Base-by-base conservation (phyloP, 2,888 invertebrate species). In the Pyralis farinalis region DNA sequence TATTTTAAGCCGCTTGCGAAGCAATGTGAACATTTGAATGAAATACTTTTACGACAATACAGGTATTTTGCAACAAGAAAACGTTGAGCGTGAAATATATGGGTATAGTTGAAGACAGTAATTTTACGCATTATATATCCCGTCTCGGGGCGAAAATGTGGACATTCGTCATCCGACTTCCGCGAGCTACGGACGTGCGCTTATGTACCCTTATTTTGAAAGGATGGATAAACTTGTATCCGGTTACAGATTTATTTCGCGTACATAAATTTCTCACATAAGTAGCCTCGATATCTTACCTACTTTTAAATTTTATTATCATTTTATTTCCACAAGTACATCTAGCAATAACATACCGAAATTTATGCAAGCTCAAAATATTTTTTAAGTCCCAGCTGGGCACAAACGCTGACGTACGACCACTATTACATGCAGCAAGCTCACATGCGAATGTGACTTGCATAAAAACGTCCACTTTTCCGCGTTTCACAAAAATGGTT, bases 41-140 rank as follows among this genome's bases (percentile, higher is more conserved):
- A 27, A 25, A 41, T 34, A 36, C 35, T 53, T 53, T 50, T 51
- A 63, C 63, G 70, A 56, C 66, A 63, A 64, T 57, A 65, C 53
- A 55, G 47, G 45, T 55, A 58, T 58, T 60, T 63, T 55, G 49
- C 46, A 55, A 53, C 38, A 44, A 47, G 49, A 55, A 62, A 49
- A 53, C 52, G 54, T 57, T 58, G 52, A 53, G 60, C 58, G 58
- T 47, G 52, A 66, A 72, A 81, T 63, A 65, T 75, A 74, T 70
- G 73, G 64, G 67, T 68, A 72, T 76, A 78, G 73, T 77, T 75
- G 72, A 72, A 74, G 76, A 71, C 73, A 70, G 79, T 83, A 79
- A 86, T 85, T 85, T 86, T 79, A 76, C 84, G 84, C 84, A 71
- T 83, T 83, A 85, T 83, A 71, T 84, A 78, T 74, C 80, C 80